Evolutionary conservation across 1,140 invertebrate species (phyloP).

Genomic region (Meteorus sp.): DNA sequence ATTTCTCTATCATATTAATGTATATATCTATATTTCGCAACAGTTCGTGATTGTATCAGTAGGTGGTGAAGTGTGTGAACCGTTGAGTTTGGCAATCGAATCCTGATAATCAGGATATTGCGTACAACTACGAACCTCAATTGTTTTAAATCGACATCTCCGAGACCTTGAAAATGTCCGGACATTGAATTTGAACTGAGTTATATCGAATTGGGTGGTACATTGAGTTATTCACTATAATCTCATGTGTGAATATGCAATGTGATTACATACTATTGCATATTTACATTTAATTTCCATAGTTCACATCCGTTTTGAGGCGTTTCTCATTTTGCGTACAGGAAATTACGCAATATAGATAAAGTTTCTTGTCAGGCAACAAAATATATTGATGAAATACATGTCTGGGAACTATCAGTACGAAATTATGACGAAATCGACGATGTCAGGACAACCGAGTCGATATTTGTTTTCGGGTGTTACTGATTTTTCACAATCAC

Average conservation of each 20-base stretch:
- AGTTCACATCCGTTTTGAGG: constrained; percentile 8
- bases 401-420: neutral
- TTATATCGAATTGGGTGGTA: constrained; percentile 43
- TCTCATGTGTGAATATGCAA: constrained; percentile 14
- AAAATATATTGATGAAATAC: no score
- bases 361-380: no score
- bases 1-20: no score
- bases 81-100: constrained; percentile 51
- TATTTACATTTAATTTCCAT: neutral
- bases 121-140: constrained; percentile 51
- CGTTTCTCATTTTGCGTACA: constrained; percentile 18
- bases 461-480: no score
- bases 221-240: constrained; percentile 46
- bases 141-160: constrained; percentile 60
- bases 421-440: neutral
- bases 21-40: no score
- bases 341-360: constrained; percentile 4
- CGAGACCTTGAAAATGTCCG: constrained; percentile 37
- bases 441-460: no score
- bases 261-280: neutral
- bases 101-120: constrained; percentile 60
- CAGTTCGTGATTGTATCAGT: no score
- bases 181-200: constrained; percentile 60
- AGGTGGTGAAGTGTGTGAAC: no score
- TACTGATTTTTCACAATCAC: no score